phyloP scores from a whole-genome alignment of 53 echinoderm and acorn worm species.

The Hippasteria phrygiana region DNA sequence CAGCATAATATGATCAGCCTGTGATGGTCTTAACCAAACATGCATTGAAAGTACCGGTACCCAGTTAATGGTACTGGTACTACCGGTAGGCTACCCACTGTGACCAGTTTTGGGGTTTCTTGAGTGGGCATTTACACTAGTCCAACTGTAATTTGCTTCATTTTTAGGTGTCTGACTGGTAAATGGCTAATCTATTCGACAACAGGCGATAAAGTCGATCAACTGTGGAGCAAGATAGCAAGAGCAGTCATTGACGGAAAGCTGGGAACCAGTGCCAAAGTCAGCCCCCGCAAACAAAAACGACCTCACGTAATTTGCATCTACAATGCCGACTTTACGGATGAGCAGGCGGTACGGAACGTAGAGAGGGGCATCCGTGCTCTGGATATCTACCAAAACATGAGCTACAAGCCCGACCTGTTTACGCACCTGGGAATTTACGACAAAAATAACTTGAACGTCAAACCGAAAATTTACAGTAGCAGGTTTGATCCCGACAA shows the following conservation, averaged over 20 bases:
- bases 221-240: conserved; percentile 29
- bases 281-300: neutral
- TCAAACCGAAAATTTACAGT: conserved; percentile 24
- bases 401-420: conserved; percentile 34
- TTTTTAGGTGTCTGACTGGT: neutral
- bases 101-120: neutral
- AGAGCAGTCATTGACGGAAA: conserved; percentile 5
- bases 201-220: neutral
- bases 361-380: conserved; percentile 35
- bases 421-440: conserved; percentile 27
- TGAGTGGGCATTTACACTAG: no score
- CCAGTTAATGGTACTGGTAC: neutral
- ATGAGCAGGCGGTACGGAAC: conserved; percentile 10
- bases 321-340: conserved; percentile 47
- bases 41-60: no score
- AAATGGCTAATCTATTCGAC: conserved; percentile 29
- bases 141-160: neutral
- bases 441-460: neutral
- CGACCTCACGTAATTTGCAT: conserved; percentile 5
- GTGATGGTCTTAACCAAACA: no score
- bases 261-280: conserved; percentile 22
- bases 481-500: neutral
- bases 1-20: no score
- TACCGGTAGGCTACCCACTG: neutral
- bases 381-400: neutral